These are phyloP conservation scores for Homarus americanus DNA, from an alignment of 1,140 invertebrate genomes.

Conservation along the genomic window DNA sequence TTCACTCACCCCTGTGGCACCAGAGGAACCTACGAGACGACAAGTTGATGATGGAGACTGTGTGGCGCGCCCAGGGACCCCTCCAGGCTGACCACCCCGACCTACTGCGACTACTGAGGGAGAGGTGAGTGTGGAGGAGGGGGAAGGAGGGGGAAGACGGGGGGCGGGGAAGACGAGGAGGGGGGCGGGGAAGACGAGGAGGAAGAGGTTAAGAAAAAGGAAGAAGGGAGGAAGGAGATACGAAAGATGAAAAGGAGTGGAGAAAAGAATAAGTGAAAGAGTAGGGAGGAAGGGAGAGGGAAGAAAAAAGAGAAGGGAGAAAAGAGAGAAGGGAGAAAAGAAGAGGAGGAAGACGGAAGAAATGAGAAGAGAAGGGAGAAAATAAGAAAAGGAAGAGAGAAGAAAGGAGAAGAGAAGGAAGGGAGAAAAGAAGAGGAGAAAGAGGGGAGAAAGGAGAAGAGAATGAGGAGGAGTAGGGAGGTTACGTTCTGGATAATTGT, in stretches of 20 bases:
- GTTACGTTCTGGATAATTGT: too few species aligned
- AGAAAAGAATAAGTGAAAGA: neutral
- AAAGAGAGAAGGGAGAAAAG: neutral
- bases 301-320: neutral
- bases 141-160: neutral
- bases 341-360: neutral
- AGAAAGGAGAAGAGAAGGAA: too few species aligned
- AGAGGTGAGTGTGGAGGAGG: conserved; percentile 13
- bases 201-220: too few species aligned
- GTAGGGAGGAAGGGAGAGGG: too few species aligned
- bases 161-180: neutral
- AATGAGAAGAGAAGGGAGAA: too few species aligned
- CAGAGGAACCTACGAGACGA: neutral
- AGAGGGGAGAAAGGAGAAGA: too few species aligned
- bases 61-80: conserved; percentile 25
- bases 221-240: neutral
- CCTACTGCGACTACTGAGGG: conserved; percentile 25
- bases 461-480: too few species aligned
- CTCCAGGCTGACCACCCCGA: conserved; percentile 24
- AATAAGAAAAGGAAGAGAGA: too few species aligned
- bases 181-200: too few species aligned
- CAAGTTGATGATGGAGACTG: neutral
- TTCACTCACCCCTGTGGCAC: neutral
- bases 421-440: too few species aligned
- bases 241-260: neutral